phyloP scores from a whole-genome alignment of 92 coral and sea anemone species.

The Isaurus tuberculatus region DNA sequence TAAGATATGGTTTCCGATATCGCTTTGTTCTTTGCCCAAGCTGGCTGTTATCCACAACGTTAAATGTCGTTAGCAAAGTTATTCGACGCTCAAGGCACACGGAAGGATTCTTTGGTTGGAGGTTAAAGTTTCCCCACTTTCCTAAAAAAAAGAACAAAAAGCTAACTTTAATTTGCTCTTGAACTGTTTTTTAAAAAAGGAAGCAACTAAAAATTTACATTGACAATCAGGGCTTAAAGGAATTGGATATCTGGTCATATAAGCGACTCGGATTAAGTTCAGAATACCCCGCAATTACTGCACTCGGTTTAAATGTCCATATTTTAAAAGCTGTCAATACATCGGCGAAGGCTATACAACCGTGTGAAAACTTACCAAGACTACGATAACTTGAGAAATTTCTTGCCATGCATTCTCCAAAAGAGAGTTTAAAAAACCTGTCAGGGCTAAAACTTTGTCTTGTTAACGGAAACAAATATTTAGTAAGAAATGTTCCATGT shows the following conservation, averaged over 20 bases:
- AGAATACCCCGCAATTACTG: too few species aligned
- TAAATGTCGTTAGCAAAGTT: conserved; percentile 85
- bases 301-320: too few species aligned
- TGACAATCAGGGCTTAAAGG: too few species aligned
- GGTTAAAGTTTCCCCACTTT: not conserved
- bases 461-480: conserved; percentile 1
- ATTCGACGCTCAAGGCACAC: conserved; percentile 68
- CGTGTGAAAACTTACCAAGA: not conserved
- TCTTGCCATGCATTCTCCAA: not conserved
- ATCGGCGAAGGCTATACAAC: too few species aligned
- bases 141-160: not conserved
- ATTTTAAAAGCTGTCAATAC: too few species aligned
- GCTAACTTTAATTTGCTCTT: not conserved
- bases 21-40: conserved; percentile 91
- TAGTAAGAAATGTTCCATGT: not conserved
- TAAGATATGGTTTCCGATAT: conserved; percentile 90
- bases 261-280: too few species aligned
- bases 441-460: not conserved
- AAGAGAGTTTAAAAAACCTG: not conserved
- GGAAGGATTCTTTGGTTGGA: not conserved
- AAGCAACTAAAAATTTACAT: too few species aligned
- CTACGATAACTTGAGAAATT: not conserved
- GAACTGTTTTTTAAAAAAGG: not conserved
- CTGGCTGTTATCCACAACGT: conserved; percentile 95
- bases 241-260: too few species aligned